These are phyloP conservation scores for Acrossocheilus fasciatus DNA, from an alignment of 2,797 vertebrate species.

Conservation along the genomic window DNA sequence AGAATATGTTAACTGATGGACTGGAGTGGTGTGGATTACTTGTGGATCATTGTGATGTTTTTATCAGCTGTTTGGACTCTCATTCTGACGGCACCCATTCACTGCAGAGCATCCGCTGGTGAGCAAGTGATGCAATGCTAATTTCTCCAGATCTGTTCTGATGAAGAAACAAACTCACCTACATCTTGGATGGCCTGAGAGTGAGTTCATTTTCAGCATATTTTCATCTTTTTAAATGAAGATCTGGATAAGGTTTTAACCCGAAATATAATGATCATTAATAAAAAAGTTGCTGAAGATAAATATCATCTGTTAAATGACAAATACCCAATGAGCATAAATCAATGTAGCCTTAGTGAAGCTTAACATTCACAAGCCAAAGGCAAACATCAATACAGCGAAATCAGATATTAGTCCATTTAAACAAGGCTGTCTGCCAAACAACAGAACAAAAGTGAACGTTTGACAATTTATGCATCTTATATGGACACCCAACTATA, in stretches of 20 bases:
- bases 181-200: not conserved
- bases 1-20: too few relatives aligned
- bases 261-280: not conserved
- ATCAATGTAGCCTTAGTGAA: not conserved
- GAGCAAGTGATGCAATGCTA: not conserved
- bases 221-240: too few relatives aligned
- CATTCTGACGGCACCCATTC: not conserved
- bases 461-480: not conserved
- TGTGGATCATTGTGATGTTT: not conserved
- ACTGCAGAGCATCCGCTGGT: too few relatives aligned
- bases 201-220: not conserved
- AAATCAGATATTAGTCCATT: constrained; percentile 17
- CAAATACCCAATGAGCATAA: not conserved
- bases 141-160: not conserved
- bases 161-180: not conserved
- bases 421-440: constrained; percentile 40
- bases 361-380: constrained; percentile 25
- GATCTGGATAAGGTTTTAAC: too few relatives aligned
- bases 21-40: not conserved
- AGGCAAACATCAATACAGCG: constrained; percentile 22
- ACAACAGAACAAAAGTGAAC: constrained; percentile 3
- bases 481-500: not conserved
- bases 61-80: not conserved
- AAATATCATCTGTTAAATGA: not conserved
- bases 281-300: not conserved